Base-by-base conservation (phyloP, 2,797 vertebrate genomes). In the Myotis findleyi region DNA sequence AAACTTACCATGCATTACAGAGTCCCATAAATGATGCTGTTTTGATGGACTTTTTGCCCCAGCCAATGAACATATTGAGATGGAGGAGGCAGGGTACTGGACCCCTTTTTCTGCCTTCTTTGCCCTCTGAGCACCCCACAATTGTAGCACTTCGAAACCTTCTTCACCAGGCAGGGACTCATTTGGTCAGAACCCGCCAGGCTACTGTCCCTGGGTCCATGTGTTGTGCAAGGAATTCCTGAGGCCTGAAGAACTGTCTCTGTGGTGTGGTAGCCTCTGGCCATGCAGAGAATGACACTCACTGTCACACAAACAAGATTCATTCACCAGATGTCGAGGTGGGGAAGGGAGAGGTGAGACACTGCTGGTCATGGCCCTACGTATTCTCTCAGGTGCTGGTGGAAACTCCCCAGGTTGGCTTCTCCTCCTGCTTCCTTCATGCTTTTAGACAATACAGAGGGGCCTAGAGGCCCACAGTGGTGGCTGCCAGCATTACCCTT, bases 341-440 rank as follows among this genome's bases (percentile, higher is more conserved):
- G 30, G 9, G n/a, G 25, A 23, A 38, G 23, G 9, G 1, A 2
- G 18, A 10, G 3, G 3, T 0, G 3, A 13, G 38, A 16, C 23
- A 14, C 0, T 0, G 1, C 33, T 10, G 20, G 30, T 16, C 20
- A 0, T 0, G 0, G 18, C 38, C 33, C 5, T 4, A 0, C 5
- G 16, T 1, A 9, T 23, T 9, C 44, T 21, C 66, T 9, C 1
- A 0, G n/a, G 30, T 2, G 4, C 41, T 9, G 1, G 23, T 0
- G 0, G 23, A 6, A 6, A 23, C 47, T 8, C 18, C 20, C 25
- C 41, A 10, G 0, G 1, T 0, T 1, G 13, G 2, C 1, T 21
- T 23, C 17, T 12, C 66, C 14, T n/a, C 66, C 38, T 2, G 21
- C 55, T 9, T 2, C 7, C 23, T 5, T 2, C 47, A 10, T 1